phyloP scores from a whole-genome alignment of 2,888 invertebrate species.

The Xanthostigma xanthostigma region DNA sequence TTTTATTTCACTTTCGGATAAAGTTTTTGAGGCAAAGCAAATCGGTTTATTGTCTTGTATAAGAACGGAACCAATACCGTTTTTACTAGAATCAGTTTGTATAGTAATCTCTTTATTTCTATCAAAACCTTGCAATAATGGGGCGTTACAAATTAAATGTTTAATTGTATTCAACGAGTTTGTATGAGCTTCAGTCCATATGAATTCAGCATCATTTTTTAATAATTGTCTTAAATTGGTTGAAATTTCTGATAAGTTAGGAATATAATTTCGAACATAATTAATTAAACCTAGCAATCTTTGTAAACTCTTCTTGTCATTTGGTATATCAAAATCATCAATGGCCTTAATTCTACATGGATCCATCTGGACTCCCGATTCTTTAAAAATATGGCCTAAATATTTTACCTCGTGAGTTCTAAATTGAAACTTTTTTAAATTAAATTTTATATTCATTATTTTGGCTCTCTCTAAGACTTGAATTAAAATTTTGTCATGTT shows the following conservation, averaged over 20 bases:
- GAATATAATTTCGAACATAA: conserved; percentile 9
- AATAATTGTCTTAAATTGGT: conserved; percentile 8
- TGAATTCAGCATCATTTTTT: conserved; percentile 6
- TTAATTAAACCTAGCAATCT: conserved; percentile 8
- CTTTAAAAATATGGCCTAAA: conserved; percentile 4
- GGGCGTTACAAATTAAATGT: conserved; percentile 2
- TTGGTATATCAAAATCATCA: conserved; percentile 1
- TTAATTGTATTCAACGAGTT: conserved; percentile 6
- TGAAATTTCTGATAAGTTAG: conserved; percentile 6
- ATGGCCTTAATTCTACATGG: neutral
- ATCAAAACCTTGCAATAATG: conserved; percentile 6
- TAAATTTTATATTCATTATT: conserved; percentile 13
- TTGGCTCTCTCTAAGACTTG: conserved; percentile 10
- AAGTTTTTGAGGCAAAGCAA: conserved; percentile 10
- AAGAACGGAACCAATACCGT: conserved; percentile 8
- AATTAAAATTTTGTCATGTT: conserved; percentile 7
- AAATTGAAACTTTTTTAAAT: conserved; percentile 7
- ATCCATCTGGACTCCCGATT: neutral
- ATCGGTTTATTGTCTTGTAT: conserved; percentile 10
- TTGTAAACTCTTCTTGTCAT: conserved; percentile 7
- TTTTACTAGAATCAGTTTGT: conserved; percentile 3
- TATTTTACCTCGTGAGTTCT: conserved; percentile 5
- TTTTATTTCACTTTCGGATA: conserved; percentile 8
- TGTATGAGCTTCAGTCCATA: conserved; percentile 6
- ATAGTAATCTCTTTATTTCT: conserved; percentile 5